Conservation (phyloP, 2,113 vertebrate genomes). For the Mastomys coucha region DNA sequence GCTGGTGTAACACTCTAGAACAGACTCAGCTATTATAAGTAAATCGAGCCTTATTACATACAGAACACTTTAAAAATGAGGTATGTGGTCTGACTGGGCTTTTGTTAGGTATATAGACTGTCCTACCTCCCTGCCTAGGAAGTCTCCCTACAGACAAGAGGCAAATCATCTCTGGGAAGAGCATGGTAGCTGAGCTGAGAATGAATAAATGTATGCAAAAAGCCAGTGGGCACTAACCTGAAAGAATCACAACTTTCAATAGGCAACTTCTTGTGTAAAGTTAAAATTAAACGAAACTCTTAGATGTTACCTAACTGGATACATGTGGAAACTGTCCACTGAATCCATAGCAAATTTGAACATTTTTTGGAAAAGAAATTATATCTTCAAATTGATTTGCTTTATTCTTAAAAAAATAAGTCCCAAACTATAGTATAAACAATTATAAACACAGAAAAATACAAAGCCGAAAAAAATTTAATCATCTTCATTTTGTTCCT, state of each 20-base stretch:
- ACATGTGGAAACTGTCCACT: neutral
- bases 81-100: neutral
- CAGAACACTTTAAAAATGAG: neutral
- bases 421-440: slow-evolving; percentile 13
- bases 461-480: neutral
- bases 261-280: neutral
- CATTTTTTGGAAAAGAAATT: slow-evolving; percentile 21
- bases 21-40: slow-evolving; percentile 14
- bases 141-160: neutral
- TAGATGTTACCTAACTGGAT: neutral
- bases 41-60: neutral
- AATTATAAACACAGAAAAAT: slow-evolving; percentile 22
- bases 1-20: neutral
- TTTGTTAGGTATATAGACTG: neutral
- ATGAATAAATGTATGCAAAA: neutral
- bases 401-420: neutral
- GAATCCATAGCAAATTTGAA: slow-evolving; percentile 16
- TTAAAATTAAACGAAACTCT: slow-evolving; percentile 62
- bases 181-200: neutral
- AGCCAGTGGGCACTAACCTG: neutral
- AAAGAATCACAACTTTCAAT: slow-evolving; percentile 38
- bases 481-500: slow-evolving; percentile 19
- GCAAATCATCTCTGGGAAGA: neutral
- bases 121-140: neutral
- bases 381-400: slow-evolving; percentile 4